A percentile compares a stretch with the other conserved stretches of the same genome.
Evolutionary conservation across 2,888 invertebrate genomes (phyloP).

Genomic region (Poecilus cupreus): DNA sequence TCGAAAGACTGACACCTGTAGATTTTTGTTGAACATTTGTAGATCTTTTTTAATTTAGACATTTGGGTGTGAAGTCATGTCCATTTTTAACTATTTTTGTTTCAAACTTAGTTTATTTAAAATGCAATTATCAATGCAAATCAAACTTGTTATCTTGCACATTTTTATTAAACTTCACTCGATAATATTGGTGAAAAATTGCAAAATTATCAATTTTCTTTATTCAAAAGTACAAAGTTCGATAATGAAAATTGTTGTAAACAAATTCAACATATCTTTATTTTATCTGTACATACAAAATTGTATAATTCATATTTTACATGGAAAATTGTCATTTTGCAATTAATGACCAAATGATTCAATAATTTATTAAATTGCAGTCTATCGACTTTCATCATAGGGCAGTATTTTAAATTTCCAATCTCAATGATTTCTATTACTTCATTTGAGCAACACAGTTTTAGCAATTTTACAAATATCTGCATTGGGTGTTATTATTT

Average conservation of each 20-base stretch:
- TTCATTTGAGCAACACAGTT: conserved; percentile 44
- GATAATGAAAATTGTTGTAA: conserved; percentile 6
- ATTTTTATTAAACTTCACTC: conserved; percentile 36
- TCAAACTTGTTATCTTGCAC: conserved; percentile 57
- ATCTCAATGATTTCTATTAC: conserved; percentile 32
- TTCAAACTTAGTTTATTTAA: conserved; percentile 58
- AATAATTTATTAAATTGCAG: conserved; percentile 43
- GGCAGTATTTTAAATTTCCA: conserved; percentile 53
- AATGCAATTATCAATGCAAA: conserved; percentile 64
- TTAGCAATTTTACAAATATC: conserved; percentile 30
- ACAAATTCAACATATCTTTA: conserved; percentile 6
- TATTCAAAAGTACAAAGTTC: conserved; percentile 11
- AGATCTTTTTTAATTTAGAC: conserved; percentile 38
- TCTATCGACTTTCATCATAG: conserved; percentile 33
- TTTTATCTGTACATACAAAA: conserved; percentile 11
- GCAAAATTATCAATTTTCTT: conserved; percentile 17
- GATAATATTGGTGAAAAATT: conserved; percentile 19
- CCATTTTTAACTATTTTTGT: conserved; percentile 41
- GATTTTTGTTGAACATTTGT: conserved; percentile 28
- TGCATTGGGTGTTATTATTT: background rate
- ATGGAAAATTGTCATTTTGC: background rate
- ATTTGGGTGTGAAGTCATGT: conserved; percentile 31
- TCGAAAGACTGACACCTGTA: conserved; percentile 50
- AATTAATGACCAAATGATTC: background rate
- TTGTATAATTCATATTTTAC: background rate